Evolutionary conservation across 2,113 vertebrate genomes (phyloP).

Genomic region (Psophia crepitans): DNA sequence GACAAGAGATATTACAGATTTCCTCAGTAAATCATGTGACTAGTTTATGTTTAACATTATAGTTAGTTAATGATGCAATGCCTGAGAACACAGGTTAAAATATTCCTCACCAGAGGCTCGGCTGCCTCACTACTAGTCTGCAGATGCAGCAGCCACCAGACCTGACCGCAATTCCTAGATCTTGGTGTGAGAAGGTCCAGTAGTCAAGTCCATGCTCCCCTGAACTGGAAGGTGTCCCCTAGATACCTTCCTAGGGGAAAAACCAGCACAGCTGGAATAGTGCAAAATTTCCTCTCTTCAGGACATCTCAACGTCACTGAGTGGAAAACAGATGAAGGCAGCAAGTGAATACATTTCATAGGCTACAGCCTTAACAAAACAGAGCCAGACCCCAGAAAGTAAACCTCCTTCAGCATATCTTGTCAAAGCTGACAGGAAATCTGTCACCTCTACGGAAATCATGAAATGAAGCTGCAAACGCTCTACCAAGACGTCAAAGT

Average conservation of each 20-base stretch:
- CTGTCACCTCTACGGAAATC: background rate
- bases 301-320: background rate
- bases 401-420: background rate
- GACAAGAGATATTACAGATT: background rate
- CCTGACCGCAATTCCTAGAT: background rate
- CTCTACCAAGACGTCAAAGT: background rate
- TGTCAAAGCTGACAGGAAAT: background rate
- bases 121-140: background rate
- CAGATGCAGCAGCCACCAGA: background rate
- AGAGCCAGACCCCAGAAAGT: background rate
- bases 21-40: background rate
- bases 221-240: background rate
- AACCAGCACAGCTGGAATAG: background rate
- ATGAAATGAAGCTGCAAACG: fast-evolving
- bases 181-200: background rate
- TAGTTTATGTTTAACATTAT: constrained; percentile 5
- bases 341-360: background rate
- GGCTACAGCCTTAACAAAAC: background rate
- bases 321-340: background rate
- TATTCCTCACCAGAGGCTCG: background rate
- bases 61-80: background rate
- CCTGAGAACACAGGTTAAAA: constrained; percentile 4
- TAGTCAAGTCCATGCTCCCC: fast-evolving
- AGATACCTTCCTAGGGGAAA: background rate
- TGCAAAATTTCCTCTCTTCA: background rate